Conservation (phyloP, 1,140 invertebrate species). For the Formica exsecta region DNA sequence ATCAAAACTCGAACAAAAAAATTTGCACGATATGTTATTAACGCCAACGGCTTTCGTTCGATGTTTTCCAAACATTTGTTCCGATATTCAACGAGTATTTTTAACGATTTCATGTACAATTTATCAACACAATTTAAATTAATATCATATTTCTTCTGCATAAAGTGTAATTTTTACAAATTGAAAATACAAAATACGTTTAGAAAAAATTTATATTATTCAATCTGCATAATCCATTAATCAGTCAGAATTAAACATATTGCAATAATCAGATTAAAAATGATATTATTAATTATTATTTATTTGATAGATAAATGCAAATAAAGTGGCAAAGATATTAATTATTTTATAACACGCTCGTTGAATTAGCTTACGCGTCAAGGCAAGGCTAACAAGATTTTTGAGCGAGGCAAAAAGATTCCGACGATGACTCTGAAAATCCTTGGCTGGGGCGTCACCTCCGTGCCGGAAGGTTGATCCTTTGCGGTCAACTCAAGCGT, state of each 20-base stretch:
- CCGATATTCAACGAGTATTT: slow-evolving; percentile 19
- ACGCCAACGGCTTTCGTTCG: background rate
- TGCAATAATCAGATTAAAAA: background rate
- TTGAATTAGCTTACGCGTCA: slow-evolving; percentile 32
- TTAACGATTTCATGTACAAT: background rate
- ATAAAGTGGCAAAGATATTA: background rate
- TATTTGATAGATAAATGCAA: background rate
- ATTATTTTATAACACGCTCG: slow-evolving; percentile 6
- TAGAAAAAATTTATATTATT: background rate
- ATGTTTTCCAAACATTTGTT: slow-evolving; percentile 44
- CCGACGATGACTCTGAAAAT: slow-evolving; percentile 36
- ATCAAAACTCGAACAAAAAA: slow-evolving; percentile 10
- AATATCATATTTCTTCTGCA: background rate
- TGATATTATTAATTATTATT: slow-evolving; percentile 13
- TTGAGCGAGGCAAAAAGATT: slow-evolving; percentile 14
- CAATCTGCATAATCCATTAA: background rate
- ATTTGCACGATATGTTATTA: slow-evolving; percentile 48
- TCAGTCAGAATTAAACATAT: background rate
- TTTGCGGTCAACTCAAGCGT: slow-evolving; percentile 53
- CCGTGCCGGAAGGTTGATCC: slow-evolving; percentile 33
- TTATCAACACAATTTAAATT: slow-evolving; percentile 39
- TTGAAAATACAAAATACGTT: background rate
- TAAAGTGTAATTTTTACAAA: slow-evolving; percentile 2
- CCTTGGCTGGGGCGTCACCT: slow-evolving; percentile 47
- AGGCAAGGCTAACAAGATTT: slow-evolving; percentile 58